Evolutionary conservation across 2,113 vertebrate genomes (phyloP).

Genomic region (Muscicapa adusta): DNA sequence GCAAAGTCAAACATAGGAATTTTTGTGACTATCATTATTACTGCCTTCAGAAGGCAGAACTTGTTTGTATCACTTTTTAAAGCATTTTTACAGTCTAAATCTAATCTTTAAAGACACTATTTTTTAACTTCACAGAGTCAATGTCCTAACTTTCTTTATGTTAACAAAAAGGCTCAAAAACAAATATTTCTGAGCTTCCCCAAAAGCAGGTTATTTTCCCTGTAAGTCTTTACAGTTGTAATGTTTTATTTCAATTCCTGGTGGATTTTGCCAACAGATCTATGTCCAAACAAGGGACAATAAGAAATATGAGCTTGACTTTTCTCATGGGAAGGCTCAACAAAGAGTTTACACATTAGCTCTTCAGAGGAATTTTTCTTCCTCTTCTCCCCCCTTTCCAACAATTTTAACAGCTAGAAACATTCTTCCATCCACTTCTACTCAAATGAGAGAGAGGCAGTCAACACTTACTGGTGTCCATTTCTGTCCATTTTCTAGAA

Average conservation of each 20-base stretch:
- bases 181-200: not conserved
- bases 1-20: not conserved
- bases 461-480: conserved; percentile 77
- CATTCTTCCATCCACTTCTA: not conserved
- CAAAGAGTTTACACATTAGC: not conserved
- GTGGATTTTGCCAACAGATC: not conserved
- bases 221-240: not conserved
- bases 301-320: not conserved
- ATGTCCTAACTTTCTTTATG: not conserved
- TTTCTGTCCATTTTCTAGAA: conserved; percentile 78
- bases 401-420: not conserved
- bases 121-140: not conserved
- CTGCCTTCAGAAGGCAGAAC: not conserved
- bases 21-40: not conserved
- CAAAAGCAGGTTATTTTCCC: not conserved
- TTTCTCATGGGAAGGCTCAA: not conserved
- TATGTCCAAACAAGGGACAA: not conserved
- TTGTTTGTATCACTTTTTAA: not conserved
- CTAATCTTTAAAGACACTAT: not conserved
- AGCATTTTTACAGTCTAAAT: not conserved
- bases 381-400: not conserved
- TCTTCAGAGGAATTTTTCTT: not conserved
- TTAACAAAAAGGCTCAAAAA: not conserved
- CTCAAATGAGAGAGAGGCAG: not conserved
- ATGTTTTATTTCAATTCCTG: not conserved